Percentiles rank a stretch among this genome's conserved stretches.
Evolutionary conservation across 2,888 invertebrate species (phyloP).

Genomic region (Vesta saturnalis): DNA sequence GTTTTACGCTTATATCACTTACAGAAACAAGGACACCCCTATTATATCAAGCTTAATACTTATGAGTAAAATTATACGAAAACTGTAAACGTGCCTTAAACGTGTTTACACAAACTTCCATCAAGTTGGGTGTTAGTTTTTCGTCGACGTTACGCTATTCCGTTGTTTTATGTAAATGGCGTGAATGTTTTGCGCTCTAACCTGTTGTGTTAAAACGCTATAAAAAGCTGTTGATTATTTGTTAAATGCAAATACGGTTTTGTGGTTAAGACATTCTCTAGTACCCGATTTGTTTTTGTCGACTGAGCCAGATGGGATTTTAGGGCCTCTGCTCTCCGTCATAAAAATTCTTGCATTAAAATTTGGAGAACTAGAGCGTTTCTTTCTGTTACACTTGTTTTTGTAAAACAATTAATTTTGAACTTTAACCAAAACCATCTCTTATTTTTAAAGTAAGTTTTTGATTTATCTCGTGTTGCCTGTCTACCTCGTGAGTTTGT

Average conservation of each 20-base stretch:
- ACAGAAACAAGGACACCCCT: constrained; percentile 18
- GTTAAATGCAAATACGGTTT: not conserved
- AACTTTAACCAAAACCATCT: too few species aligned
- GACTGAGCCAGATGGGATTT: not conserved
- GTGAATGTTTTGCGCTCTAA: constrained; percentile 17
- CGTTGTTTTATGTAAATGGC: constrained; percentile 23
- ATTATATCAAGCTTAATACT: constrained; percentile 21
- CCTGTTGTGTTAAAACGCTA: constrained; percentile 10
- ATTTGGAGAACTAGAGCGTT: too few species aligned
- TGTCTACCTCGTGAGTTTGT: too few species aligned
- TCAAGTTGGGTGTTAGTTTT: constrained; percentile 25
- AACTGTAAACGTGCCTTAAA: constrained; percentile 23
- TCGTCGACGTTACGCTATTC: constrained; percentile 8
- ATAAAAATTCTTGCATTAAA: too few species aligned
- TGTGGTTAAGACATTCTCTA: too few species aligned
- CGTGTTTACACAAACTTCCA: constrained; percentile 22
- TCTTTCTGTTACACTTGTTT: too few species aligned
- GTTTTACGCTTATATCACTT: not conserved
- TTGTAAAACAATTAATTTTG: too few species aligned
- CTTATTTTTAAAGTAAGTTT: too few species aligned
- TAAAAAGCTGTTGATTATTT: constrained; percentile 15
- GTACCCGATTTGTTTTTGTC: too few species aligned
- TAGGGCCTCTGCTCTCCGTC: not conserved
- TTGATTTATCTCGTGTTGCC: too few species aligned
- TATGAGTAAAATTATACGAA: constrained; percentile 18